Percentiles rank a stretch among this genome's conserved stretches.
phyloP scores from a whole-genome alignment of 2,113 vertebrate genomes.

The Taxidea taxus region DNA sequence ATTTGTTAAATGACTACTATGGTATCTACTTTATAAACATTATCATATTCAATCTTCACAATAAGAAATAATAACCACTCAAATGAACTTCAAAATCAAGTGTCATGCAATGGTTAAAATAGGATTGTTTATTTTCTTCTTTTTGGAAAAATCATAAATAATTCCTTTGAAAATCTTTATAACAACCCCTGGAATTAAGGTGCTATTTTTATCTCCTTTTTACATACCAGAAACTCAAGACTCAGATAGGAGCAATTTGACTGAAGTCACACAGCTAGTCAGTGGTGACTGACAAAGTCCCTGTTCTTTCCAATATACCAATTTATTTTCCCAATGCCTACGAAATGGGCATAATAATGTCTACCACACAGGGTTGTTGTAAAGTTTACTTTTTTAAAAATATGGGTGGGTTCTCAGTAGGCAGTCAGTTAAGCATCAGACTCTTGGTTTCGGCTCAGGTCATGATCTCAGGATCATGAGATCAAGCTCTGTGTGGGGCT shows the following conservation, averaged over 20 bases:
- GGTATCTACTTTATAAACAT: neutral
- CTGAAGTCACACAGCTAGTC: neutral
- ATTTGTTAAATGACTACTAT: neutral
- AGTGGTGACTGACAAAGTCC: neutral
- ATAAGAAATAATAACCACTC: slow-evolving; percentile 47
- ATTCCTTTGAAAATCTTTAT: neutral
- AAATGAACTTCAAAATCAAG: slow-evolving; percentile 70
- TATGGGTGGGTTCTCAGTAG: neutral
- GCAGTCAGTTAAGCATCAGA: neutral
- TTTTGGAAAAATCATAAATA: neutral
- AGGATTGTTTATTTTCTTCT: slow-evolving; percentile 55
- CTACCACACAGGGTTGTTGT: neutral
- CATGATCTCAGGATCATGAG: neutral
- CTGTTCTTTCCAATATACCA: neutral
- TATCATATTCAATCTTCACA: neutral
- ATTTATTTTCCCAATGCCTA: neutral
- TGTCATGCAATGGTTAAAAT: slow-evolving; percentile 75
- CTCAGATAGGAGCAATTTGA: neutral
- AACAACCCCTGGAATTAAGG: neutral
- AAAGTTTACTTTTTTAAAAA: neutral
- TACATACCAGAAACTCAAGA: neutral
- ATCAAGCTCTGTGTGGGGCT: neutral
- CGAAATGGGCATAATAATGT: neutral
- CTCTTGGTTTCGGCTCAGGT: neutral
- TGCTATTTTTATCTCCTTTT: neutral